phyloP scores from a whole-genome alignment of 2,797 vertebrate genomes.

The Enteromius fasciolatus region DNA sequence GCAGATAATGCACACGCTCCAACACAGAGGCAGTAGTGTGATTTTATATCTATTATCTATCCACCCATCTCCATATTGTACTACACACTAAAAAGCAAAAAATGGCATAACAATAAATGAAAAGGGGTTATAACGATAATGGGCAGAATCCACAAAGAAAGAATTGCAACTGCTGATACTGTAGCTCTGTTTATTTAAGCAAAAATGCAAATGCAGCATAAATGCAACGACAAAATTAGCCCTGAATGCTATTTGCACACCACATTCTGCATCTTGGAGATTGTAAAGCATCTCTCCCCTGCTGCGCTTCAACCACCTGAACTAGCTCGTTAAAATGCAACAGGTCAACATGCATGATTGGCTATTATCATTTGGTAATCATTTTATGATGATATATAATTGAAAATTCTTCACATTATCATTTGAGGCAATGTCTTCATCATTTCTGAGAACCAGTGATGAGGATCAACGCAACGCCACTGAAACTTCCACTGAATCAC shows the following conservation, averaged over 20 bases:
- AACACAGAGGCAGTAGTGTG: background rate
- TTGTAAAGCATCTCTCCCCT: background rate
- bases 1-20: background rate
- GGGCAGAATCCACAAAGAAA: background rate
- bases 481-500: constrained; percentile 5
- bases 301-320: background rate
- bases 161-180: background rate
- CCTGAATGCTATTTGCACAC: background rate
- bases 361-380: background rate
- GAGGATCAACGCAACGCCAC: background rate
- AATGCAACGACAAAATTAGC: background rate
- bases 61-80: background rate
- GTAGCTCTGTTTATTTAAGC: background rate
- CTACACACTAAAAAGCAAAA: background rate
- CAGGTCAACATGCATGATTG: background rate
- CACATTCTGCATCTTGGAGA: background rate
- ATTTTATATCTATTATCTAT: constrained; percentile 2
- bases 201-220: background rate
- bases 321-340: background rate
- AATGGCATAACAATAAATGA: background rate
- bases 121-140: background rate
- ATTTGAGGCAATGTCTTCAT: constrained; percentile 5
- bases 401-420: background rate
- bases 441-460: background rate
- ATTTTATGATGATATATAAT: background rate